These are phyloP conservation scores for Orchesellides sinensis DNA, from an alignment of 2,888 invertebrate genomes.

Conservation along the genomic window DNA sequence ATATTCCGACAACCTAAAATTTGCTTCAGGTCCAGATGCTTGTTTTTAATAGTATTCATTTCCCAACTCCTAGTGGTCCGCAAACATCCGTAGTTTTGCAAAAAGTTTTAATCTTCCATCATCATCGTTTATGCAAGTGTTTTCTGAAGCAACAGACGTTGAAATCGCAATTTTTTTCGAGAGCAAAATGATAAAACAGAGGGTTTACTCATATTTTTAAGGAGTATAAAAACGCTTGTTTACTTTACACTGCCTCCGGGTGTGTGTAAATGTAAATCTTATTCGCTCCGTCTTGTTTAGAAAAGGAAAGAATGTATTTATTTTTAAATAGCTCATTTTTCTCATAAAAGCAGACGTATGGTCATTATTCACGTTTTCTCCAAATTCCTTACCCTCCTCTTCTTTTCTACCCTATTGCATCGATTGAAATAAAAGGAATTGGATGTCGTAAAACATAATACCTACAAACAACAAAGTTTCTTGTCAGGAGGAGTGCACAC, in stretches of 20 bases:
- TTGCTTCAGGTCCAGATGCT: too few relatives aligned
- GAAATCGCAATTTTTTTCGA: neutral
- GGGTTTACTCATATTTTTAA: neutral
- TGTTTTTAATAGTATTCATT: too few relatives aligned
- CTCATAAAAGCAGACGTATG: constrained; percentile 8
- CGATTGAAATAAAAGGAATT: neutral
- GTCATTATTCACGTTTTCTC: constrained; percentile 6
- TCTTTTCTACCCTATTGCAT: neutral
- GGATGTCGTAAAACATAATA: neutral
- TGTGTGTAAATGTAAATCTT: neutral
- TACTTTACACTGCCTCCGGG: constrained; percentile 21
- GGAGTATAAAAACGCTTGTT: neutral
- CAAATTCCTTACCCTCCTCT: neutral
- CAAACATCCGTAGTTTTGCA: neutral
- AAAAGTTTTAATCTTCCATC: neutral
- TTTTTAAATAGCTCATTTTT: constrained; percentile 31
- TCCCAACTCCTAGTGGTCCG: too few relatives aligned
- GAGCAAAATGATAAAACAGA: neutral
- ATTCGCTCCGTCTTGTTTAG: neutral
- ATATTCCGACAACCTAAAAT: too few relatives aligned
- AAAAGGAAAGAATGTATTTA: constrained; percentile 21
- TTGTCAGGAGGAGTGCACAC: too few relatives aligned
- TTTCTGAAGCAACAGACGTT: neutral
- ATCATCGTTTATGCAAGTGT: too few relatives aligned
- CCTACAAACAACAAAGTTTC: neutral